A percentile compares a stretch with the other conserved stretches of the same genome.
phyloP scores from a whole-genome alignment of 53 echinoderm and acorn worm genomes.

The Pentamera pediparva region DNA sequence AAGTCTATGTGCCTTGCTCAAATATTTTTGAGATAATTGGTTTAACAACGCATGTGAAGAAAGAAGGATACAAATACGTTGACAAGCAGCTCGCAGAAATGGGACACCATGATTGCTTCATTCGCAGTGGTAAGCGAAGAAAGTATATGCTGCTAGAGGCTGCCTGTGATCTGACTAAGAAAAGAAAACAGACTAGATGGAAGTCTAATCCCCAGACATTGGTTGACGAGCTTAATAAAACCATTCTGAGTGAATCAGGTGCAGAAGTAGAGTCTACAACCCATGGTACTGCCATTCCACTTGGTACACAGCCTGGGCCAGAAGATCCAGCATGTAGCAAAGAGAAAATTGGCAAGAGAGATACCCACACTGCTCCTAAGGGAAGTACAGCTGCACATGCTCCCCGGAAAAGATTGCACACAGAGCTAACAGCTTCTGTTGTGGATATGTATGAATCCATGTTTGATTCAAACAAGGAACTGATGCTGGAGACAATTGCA shows the following conservation, averaged over 20 bases:
- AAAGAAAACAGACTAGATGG: too few relatives aligned
- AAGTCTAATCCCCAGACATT: too few relatives aligned
- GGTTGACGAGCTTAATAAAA: not conserved
- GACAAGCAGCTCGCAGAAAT: not conserved
- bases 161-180: not conserved
- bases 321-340: too few relatives aligned
- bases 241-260: not conserved
- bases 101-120: not conserved
- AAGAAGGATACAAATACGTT: not conserved
- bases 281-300: too few relatives aligned
- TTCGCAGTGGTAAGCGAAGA: not conserved
- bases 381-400: too few relatives aligned
- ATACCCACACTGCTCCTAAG: too few relatives aligned
- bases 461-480: not conserved
- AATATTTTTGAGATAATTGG: slow-evolving; percentile 2
- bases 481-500: not conserved
- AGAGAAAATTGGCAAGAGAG: too few relatives aligned
- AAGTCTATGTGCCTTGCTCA: not conserved
- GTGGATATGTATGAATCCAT: not conserved
- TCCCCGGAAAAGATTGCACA: not conserved
- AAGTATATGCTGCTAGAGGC: not conserved
- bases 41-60: not conserved
- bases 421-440: not conserved
- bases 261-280: too few relatives aligned
- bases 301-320: too few relatives aligned